A percentile compares a stretch with the other conserved stretches of the same genome.
Evolutionary conservation across 2,797 vertebrate species (phyloP).

Genomic region (Garrulus glandarius): DNA sequence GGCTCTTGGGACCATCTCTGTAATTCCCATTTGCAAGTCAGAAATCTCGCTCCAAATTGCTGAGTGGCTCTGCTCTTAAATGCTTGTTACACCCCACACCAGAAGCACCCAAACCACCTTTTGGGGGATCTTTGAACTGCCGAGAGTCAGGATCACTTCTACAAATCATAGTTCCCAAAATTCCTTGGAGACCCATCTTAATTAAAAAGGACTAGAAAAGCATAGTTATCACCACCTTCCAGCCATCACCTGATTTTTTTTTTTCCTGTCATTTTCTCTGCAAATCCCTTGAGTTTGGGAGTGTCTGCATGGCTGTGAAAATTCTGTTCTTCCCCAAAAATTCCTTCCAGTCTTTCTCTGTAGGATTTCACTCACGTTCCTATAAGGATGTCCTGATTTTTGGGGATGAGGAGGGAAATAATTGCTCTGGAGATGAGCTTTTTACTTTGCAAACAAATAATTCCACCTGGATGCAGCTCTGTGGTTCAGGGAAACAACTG

Average conservation of each 20-base stretch:
- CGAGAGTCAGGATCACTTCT: background rate
- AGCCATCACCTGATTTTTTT: background rate
- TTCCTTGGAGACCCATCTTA: background rate
- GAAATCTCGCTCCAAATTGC: background rate
- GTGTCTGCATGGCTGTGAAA: accelerated
- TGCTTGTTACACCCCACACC: background rate
- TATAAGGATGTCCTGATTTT: background rate
- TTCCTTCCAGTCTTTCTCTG: background rate
- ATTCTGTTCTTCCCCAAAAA: background rate
- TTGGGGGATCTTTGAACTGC: background rate
- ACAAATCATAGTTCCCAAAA: background rate
- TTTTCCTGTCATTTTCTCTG: background rate
- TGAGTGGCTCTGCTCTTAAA: background rate
- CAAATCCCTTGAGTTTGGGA: background rate
- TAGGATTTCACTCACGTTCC: background rate
- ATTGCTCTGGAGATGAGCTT: background rate
- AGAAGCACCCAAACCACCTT: background rate
- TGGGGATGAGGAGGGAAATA: background rate
- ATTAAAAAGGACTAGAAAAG: background rate
- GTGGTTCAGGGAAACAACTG: background rate
- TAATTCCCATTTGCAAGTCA: constrained; percentile 42
- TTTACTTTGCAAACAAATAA: background rate
- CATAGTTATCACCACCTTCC: background rate
- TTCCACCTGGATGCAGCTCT: background rate
- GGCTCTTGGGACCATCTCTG: background rate